Evolutionary conservation across 2,888 invertebrate species (phyloP).

Genomic region (Cryptocheilus praepositus): DNA sequence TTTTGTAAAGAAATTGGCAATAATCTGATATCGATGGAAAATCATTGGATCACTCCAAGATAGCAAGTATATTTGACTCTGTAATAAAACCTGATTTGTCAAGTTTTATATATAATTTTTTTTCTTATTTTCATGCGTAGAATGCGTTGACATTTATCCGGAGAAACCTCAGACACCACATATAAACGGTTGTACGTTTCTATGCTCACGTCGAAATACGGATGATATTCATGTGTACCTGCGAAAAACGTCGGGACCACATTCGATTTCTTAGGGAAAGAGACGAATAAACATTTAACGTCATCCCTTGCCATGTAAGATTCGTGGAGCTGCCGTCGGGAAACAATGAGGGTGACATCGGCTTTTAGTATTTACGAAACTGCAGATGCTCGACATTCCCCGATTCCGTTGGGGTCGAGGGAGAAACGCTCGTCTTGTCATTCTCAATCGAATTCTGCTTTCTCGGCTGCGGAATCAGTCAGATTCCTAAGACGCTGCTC

Average conservation of each 20-base stretch:
- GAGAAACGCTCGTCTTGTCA: conserved; percentile 56
- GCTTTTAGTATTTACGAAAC: conserved; percentile 67
- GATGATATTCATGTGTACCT: too few species aligned
- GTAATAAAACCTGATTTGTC: too few species aligned
- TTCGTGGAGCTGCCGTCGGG: conserved; percentile 38
- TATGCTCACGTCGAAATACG: too few species aligned
- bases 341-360: conserved; percentile 59
- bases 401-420: conserved; percentile 43
- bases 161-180: too few species aligned
- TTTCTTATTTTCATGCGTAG: too few species aligned
- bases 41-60: too few species aligned
- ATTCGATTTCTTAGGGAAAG: neutral
- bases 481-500: conserved; percentile 70
- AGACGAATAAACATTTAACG: neutral
- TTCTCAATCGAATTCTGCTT: conserved; percentile 73
- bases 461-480: conserved; percentile 64
- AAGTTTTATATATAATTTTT: too few species aligned
- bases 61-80: too few species aligned
- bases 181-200: neutral
- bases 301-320: conserved; percentile 14
- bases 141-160: too few species aligned
- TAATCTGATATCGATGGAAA: too few species aligned
- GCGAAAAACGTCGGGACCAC: too few species aligned
- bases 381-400: conserved; percentile 69
- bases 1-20: too few species aligned